A percentile compares a stretch with the other conserved stretches of the same genome.
Evolutionary conservation across 2,888 invertebrate genomes (phyloP).

Genomic region (Pseudococcus viburni): DNA sequence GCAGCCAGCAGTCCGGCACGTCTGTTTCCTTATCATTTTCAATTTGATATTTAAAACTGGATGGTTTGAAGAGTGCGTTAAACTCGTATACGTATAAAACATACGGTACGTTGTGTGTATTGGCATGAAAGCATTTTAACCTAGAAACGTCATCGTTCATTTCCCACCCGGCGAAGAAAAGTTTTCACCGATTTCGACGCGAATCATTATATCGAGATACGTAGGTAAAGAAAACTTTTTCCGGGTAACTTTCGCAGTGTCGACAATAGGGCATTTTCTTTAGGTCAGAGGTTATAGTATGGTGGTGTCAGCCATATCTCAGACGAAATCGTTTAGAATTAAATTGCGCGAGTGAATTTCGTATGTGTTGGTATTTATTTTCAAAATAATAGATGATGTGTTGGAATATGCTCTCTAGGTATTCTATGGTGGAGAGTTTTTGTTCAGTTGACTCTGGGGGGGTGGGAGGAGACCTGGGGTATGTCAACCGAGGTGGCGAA

Average conservation of each 20-base stretch:
- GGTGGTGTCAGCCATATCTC: neutral
- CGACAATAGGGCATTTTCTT: conserved; percentile 23
- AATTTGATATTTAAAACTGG: conserved; percentile 51
- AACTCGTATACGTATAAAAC: neutral
- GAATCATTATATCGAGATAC: conserved; percentile 33
- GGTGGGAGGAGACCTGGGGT: too few species aligned
- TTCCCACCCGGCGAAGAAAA: conserved; percentile 8
- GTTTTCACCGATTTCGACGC: conserved; percentile 23
- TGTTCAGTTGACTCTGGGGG: too few species aligned
- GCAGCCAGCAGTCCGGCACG: neutral
- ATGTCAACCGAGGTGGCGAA: too few species aligned
- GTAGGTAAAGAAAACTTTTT: conserved; percentile 35
- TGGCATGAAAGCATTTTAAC: conserved; percentile 43
- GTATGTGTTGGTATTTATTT: neutral
- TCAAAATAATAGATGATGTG: neutral
- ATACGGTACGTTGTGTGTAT: neutral
- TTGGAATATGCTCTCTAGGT: neutral
- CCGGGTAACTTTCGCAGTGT: conserved; percentile 15
- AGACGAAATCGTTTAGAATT: conserved; percentile 8
- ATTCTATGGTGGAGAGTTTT: neutral
- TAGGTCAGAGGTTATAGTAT: neutral
- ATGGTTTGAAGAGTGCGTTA: conserved; percentile 29
- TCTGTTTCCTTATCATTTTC: conserved; percentile 55
- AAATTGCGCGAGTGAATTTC: neutral
- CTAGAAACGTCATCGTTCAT: conserved; percentile 48